These are phyloP conservation scores for Palythoa heliodiscus DNA, from an alignment of 92 coral and sea anemone genomes.

Conservation along the genomic window DNA sequence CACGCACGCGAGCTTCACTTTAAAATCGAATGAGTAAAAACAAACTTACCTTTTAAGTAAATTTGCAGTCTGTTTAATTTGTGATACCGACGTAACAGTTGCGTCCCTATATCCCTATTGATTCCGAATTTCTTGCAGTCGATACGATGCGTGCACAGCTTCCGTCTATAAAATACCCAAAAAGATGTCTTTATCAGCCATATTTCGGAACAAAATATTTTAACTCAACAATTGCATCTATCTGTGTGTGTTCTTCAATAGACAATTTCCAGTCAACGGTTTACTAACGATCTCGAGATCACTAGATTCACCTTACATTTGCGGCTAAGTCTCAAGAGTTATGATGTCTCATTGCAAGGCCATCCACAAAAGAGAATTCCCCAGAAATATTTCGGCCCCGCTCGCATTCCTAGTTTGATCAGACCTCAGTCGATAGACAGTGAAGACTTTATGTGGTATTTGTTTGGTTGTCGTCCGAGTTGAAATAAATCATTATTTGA, in stretches of 20 bases:
- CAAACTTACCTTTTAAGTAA: conserved; percentile 6
- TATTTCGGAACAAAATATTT: too few relatives aligned
- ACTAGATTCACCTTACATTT: background rate
- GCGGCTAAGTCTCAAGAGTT: background rate
- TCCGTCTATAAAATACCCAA: background rate
- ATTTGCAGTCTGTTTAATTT: background rate
- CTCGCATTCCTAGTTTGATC: background rate
- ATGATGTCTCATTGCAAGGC: too few relatives aligned
- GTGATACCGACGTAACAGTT: background rate
- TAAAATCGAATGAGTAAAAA: background rate
- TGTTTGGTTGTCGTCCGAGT: background rate
- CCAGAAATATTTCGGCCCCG: background rate
- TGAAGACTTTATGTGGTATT: background rate
- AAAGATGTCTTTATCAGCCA: background rate
- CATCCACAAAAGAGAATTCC: background rate
- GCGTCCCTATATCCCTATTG: background rate
- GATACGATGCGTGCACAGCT: background rate
- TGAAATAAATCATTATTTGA: background rate
- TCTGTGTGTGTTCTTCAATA: background rate
- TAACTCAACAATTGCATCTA: background rate
- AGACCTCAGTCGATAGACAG: background rate
- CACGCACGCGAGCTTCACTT: background rate
- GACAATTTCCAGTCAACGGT: too few relatives aligned
- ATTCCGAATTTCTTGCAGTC: background rate
- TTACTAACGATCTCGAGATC: background rate